A percentile compares a stretch with the other conserved stretches of the same genome.
phyloP scores from a whole-genome alignment of 2,113 vertebrate species.

The Rhinoderma darwinii region DNA sequence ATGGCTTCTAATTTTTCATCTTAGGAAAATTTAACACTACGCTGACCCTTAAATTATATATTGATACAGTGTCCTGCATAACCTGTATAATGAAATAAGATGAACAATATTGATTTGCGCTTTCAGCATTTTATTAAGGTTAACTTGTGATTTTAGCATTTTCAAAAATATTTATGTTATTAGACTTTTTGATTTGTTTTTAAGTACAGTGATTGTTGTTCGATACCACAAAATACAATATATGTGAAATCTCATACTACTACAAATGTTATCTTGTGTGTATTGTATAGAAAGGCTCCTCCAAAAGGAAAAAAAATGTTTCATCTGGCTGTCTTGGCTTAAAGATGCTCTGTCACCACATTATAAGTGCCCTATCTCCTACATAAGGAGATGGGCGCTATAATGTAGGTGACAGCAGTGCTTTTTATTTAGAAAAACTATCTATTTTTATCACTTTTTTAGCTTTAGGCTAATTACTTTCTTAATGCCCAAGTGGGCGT shows the following conservation, averaged over 20 bases:
- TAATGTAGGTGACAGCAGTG: too few species aligned
- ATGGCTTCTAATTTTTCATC: conserved; percentile 57
- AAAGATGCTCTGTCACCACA: too few species aligned
- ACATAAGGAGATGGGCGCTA: too few species aligned
- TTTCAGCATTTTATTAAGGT: conserved; percentile 42
- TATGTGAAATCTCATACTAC: neutral
- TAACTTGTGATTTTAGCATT: conserved; percentile 10
- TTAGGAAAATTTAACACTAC: conserved; percentile 48
- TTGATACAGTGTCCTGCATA: conserved; percentile 52
- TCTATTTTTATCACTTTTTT: too few species aligned
- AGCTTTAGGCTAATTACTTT: too few species aligned
- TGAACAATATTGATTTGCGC: conserved; percentile 47
- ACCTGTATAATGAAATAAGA: conserved; percentile 54
- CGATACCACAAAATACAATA: neutral
- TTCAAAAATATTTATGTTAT: conserved; percentile 27
- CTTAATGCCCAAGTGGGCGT: too few species aligned
- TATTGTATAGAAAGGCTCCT: too few species aligned
- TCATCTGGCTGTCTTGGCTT: too few species aligned
- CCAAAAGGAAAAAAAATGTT: too few species aligned
- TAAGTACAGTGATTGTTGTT: neutral
- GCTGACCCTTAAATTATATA: conserved; percentile 56
- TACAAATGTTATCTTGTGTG: neutral
- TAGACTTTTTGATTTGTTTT: neutral
- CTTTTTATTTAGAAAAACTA: too few species aligned
- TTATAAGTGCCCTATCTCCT: too few species aligned